A percentile compares a stretch with the other conserved stretches of the same genome.
These are phyloP conservation scores for Epirrhoe tristata DNA, from an alignment of 2,888 invertebrate genomes.

Conservation along the genomic window DNA sequence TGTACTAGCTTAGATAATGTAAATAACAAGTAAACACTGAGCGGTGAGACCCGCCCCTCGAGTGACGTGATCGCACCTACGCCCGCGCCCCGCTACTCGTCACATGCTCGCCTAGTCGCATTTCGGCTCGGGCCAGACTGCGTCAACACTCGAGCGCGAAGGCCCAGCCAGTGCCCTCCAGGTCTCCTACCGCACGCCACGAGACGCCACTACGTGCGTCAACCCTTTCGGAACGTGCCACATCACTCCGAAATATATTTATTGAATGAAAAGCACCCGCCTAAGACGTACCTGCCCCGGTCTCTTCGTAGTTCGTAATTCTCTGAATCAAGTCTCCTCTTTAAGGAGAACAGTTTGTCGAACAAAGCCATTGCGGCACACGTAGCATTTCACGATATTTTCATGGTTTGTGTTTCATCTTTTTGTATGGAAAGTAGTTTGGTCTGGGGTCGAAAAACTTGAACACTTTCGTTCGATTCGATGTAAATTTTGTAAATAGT, in stretches of 20 bases:
- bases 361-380: conserved; percentile 89
- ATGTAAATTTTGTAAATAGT: conserved; percentile 64
- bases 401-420: conserved; percentile 57
- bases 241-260: conserved; percentile 65
- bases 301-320: conserved; percentile 73
- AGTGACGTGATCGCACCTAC: conserved; percentile 68
- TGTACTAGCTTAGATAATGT: conserved; percentile 73
- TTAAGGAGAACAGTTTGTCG: conserved; percentile 89
- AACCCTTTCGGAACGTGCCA: conserved; percentile 59
- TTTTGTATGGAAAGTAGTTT: conserved; percentile 31
- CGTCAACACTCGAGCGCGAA: conserved; percentile 63
- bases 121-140: conserved; percentile 55
- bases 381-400: conserved; percentile 65
- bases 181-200: conserved; percentile 47
- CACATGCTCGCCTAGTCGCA: conserved; percentile 63
- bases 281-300: conserved; percentile 80
- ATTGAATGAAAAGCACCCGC: conserved; percentile 68
- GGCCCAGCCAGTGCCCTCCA: conserved; percentile 54
- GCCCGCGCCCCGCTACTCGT: conserved; percentile 59
- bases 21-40: conserved; percentile 79
- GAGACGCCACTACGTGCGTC: conserved; percentile 62
- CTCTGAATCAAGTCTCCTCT: conserved; percentile 82
- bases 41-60: conserved; percentile 66
- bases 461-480: conserved; percentile 49
- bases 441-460: conserved; percentile 41